Evolutionary conservation across 2,113 vertebrate species (phyloP).

Genomic region (Burhinus bistriatus): DNA sequence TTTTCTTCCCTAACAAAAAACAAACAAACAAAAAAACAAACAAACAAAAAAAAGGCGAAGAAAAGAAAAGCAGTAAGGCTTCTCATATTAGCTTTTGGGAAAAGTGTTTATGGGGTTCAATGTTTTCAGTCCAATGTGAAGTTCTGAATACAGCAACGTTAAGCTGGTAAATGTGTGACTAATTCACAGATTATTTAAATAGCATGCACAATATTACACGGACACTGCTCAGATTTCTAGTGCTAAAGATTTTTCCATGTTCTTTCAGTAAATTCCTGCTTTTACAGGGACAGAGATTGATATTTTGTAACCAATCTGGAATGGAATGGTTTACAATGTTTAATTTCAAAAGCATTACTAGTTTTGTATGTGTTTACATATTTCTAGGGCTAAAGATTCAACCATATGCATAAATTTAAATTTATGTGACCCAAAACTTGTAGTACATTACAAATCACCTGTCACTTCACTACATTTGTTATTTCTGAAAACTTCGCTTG

Average conservation of each 20-base stretch:
- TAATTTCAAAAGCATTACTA: neutral
- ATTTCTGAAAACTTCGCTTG: neutral
- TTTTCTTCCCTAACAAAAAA: no score
- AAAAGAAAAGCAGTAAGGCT: neutral
- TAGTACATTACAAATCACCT: neutral
- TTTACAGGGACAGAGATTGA: slow-evolving; percentile 13
- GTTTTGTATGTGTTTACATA: neutral
- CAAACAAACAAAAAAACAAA: no score
- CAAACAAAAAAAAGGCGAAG: neutral
- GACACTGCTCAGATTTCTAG: slow-evolving; percentile 22
- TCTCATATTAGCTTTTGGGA: neutral
- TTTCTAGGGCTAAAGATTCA: neutral
- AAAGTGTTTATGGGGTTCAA: neutral
- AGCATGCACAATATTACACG: neutral
- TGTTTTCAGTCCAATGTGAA: neutral
- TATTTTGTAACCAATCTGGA: slow-evolving; percentile 2
- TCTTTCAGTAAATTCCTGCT: slow-evolving; percentile 40
- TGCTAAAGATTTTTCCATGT: neutral
- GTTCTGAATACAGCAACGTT: neutral
- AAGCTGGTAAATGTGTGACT: slow-evolving; percentile 44
- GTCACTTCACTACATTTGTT: neutral
- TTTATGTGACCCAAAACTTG: neutral
- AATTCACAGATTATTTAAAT: slow-evolving; percentile 49
- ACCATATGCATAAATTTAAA: neutral
- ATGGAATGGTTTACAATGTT: neutral